These are phyloP conservation scores for Chelidonichthys spinosus DNA, from an alignment of 2,797 vertebrate species.

Conservation along the genomic window DNA sequence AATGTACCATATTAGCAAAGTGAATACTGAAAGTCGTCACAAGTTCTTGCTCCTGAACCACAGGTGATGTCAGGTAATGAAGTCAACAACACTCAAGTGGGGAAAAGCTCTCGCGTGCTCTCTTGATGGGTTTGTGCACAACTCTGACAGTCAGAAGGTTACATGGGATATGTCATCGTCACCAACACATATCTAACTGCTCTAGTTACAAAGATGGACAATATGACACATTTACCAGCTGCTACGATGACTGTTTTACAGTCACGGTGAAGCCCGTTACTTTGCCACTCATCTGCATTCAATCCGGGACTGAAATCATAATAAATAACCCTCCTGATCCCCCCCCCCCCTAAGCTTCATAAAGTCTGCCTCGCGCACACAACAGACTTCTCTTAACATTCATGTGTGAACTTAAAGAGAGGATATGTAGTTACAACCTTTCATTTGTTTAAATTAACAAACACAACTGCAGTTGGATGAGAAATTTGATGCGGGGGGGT, in stretches of 20 bases:
- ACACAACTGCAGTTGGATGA: slow-evolving; percentile 18
- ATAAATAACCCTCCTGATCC: slow-evolving; percentile 8
- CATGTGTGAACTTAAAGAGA: slow-evolving; percentile 29
- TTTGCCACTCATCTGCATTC: slow-evolving; percentile 14
- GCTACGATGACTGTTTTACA: slow-evolving; percentile 16
- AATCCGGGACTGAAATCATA: slow-evolving; percentile 16
- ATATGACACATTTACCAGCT: slow-evolving; percentile 27
- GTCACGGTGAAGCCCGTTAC: slow-evolving; percentile 8
- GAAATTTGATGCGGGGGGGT: not conserved
- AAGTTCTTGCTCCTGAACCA: slow-evolving; percentile 32
- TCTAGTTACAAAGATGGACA: slow-evolving; percentile 23
- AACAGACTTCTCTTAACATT: slow-evolving; percentile 18
- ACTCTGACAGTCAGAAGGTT: slow-evolving; percentile 17
- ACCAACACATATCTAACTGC: slow-evolving; percentile 21
- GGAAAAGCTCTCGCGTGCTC: slow-evolving; percentile 15
- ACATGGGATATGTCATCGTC: slow-evolving; percentile 28
- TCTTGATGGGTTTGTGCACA: slow-evolving; percentile 18
- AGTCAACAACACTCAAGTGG: slow-evolving; percentile 15
- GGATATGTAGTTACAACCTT: not conserved
- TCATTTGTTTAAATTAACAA: slow-evolving; percentile 7
- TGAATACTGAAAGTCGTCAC: slow-evolving; percentile 32
- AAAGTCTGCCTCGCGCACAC: slow-evolving; percentile 12
- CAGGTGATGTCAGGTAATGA: slow-evolving; percentile 12
- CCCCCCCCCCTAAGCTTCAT: not conserved
- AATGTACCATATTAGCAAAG: slow-evolving; percentile 36